phyloP scores from a whole-genome alignment of 2,113 vertebrate genomes.

The Seriola quinqueradiata region DNA sequence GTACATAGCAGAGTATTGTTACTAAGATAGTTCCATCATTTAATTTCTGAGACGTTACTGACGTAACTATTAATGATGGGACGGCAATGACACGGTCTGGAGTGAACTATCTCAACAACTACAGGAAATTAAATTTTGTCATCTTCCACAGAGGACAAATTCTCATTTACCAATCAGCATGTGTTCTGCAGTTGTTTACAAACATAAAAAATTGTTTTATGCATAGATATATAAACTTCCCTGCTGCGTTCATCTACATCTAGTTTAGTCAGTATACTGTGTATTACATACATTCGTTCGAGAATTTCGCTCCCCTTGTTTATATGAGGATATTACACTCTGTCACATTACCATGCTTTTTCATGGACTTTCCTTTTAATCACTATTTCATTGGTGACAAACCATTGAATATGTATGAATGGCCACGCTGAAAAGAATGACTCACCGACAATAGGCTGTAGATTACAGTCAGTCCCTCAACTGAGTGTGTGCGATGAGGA shows the following conservation, averaged over 20 bases:
- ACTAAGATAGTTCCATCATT: too few relatives aligned
- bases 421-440: constrained; percentile 22
- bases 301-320: background rate
- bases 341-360: constrained; percentile 25
- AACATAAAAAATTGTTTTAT: background rate
- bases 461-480: constrained; percentile 37
- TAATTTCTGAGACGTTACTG: too few relatives aligned
- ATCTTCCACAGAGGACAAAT: background rate
- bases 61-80: too few relatives aligned
- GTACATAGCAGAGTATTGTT: too few relatives aligned
- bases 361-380: constrained; percentile 41
- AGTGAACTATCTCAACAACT: too few relatives aligned
- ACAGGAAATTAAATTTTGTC: too few relatives aligned
- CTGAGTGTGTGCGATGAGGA: constrained; percentile 22
- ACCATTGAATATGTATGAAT: constrained; percentile 56
- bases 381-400: constrained; percentile 40
- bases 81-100: too few relatives aligned
- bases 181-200: background rate
- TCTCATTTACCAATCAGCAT: background rate
- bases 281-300: background rate
- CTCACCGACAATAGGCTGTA: constrained; percentile 35
- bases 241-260: background rate
- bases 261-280: background rate
- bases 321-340: background rate
- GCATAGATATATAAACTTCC: background rate